These are phyloP conservation scores for Diarsia rubi DNA, from an alignment of 2,888 invertebrate genomes.

Conservation along the genomic window DNA sequence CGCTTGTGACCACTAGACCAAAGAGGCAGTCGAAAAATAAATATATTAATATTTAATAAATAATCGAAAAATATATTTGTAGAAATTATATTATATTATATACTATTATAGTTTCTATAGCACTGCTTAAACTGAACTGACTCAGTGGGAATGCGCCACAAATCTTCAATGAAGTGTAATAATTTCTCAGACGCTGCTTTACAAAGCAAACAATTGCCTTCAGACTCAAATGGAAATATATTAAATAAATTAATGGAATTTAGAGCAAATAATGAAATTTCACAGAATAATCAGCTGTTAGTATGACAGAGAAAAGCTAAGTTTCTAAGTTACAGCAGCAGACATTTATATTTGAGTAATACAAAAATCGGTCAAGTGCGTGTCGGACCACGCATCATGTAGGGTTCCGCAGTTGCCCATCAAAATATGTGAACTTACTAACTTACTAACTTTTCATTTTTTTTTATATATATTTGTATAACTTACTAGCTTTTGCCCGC, in stretches of 20 bases:
- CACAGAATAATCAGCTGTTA: constrained; percentile 24
- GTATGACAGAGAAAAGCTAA: background rate
- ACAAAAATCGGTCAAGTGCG: too few relatives aligned
- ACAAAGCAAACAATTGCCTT: constrained; percentile 35
- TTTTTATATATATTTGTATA: too few relatives aligned
- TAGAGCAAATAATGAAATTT: constrained; percentile 26
- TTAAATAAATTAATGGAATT: constrained; percentile 28
- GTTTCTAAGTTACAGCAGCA: background rate
- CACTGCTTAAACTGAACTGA: constrained; percentile 6
- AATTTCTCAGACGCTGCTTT: constrained; percentile 24
- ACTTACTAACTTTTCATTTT: too few relatives aligned
- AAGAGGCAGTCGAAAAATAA: too few relatives aligned
- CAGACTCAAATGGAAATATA: constrained; percentile 2
- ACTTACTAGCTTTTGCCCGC: too few relatives aligned
- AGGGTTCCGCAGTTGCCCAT: too few relatives aligned
- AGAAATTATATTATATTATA: background rate
- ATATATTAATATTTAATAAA: too few relatives aligned
- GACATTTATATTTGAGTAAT: background rate
- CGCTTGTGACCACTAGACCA: too few relatives aligned
- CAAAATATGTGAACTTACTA: too few relatives aligned
- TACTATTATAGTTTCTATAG: constrained; percentile 6
- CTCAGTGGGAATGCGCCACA: background rate
- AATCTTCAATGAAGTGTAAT: constrained; percentile 46
- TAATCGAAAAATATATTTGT: too few relatives aligned
- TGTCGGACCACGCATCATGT: too few relatives aligned